Percentiles rank a stretch among this genome's conserved stretches.
Conservation (phyloP, 2,113 vertebrate species). For the Rhinolophus sinicus region DNA sequence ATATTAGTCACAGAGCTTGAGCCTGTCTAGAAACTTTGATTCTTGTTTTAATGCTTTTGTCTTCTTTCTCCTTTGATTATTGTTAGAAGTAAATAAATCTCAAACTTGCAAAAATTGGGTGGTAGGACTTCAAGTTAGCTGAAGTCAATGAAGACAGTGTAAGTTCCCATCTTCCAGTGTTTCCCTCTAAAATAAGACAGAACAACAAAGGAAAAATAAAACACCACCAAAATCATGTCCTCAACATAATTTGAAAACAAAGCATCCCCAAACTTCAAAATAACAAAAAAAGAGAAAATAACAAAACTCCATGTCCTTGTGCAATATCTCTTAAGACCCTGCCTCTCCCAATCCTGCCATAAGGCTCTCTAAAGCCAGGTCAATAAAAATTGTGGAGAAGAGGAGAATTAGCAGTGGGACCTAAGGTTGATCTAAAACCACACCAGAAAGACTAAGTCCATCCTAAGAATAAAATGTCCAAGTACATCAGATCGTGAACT, state of each 20-base stretch:
- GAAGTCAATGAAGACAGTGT: not conserved
- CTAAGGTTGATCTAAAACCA: not conserved
- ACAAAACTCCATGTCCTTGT: not conserved
- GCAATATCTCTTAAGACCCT: not conserved
- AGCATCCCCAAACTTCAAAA: not conserved
- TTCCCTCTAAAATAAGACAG: slow-evolving; percentile 8
- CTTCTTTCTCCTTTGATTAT: not conserved
- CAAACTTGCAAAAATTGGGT: not conserved
- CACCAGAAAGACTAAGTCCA: not conserved
- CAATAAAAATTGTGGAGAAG: not conserved
- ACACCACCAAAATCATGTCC: not conserved
- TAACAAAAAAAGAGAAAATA: not conserved
- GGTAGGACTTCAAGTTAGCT: not conserved
- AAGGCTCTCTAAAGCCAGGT: not conserved
- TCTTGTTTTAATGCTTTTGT: not conserved
- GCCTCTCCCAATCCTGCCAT: not conserved
- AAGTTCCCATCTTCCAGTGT: not conserved
- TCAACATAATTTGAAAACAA: slow-evolving; percentile 2
- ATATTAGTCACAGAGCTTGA: not conserved
- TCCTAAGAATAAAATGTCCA: not conserved
- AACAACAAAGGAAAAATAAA: slow-evolving; percentile 2
- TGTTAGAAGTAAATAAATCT: not conserved
- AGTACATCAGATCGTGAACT: not conserved
- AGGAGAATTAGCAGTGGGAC: not conserved
- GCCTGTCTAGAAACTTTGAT: not conserved